phyloP scores from a whole-genome alignment of 1,140 invertebrate species.

The Drosophila murphyi region DNA sequence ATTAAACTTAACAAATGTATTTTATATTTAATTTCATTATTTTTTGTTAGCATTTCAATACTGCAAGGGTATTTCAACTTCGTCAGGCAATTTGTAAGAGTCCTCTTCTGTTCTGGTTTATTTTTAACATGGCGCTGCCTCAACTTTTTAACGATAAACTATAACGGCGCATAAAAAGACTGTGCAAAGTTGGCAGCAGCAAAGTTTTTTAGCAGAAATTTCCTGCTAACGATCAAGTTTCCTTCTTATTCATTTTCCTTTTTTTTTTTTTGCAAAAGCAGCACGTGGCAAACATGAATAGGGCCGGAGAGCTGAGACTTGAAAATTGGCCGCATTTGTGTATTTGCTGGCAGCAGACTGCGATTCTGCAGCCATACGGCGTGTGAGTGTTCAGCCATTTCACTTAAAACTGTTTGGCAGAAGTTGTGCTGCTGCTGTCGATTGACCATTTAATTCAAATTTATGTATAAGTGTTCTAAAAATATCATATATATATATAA shows the following conservation, averaged over 20 bases:
- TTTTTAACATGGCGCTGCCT: slow-evolving; percentile 26
- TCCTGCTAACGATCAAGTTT: slow-evolving; percentile 75
- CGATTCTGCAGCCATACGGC: slow-evolving; percentile 25
- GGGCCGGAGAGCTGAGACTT: slow-evolving; percentile 27
- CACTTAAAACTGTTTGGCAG: slow-evolving; percentile 48
- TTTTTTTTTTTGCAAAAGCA: slow-evolving; percentile 9
- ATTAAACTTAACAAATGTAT: too few relatives aligned
- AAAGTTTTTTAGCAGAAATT: slow-evolving; percentile 71
- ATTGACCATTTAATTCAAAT: slow-evolving; percentile 59
- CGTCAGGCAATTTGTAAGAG: not conserved
- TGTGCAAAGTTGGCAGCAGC: slow-evolving; percentile 53
- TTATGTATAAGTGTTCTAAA: slow-evolving; percentile 44
- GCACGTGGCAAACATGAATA: slow-evolving; percentile 25
- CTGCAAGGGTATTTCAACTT: not conserved
- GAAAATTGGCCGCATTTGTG: slow-evolving; percentile 72
- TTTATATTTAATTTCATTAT: too few relatives aligned
- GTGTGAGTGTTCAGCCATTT: slow-evolving; percentile 48
- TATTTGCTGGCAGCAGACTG: slow-evolving; percentile 26
- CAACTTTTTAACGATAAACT: slow-evolving; percentile 76
- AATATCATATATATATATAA: not conserved
- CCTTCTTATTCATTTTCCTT: slow-evolving; percentile 6
- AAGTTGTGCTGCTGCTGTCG: slow-evolving; percentile 31
- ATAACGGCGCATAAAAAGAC: slow-evolving; percentile 72
- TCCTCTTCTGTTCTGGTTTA: slow-evolving; percentile 16
- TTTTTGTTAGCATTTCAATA: too few relatives aligned